These are phyloP conservation scores for Branchinecta lindahli DNA, from an alignment of 1,140 invertebrate genomes.

Conservation along the genomic window DNA sequence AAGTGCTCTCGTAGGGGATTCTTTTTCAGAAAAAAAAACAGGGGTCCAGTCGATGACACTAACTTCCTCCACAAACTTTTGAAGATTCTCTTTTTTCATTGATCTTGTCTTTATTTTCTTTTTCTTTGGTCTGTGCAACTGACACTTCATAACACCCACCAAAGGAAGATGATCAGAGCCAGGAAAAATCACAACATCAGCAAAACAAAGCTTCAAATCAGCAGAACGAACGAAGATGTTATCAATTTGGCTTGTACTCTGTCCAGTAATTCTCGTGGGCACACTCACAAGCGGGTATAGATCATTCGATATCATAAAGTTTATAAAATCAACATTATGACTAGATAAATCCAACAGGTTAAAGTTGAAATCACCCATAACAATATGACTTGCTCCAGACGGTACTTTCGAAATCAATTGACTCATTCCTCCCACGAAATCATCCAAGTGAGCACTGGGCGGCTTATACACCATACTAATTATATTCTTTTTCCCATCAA, in stretches of 20 bases:
- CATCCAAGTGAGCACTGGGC: conserved; percentile 7
- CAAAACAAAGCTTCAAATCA: not conserved
- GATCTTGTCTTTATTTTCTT: not conserved
- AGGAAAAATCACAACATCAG: not conserved
- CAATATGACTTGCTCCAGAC: conserved; percentile 6
- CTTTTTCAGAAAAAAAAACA: conserved; percentile 1
- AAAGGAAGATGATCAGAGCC: not conserved
- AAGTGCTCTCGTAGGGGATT: conserved; percentile 4
- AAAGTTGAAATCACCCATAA: not conserved
- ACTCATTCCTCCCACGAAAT: conserved; percentile 3
- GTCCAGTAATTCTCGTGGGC: not conserved
- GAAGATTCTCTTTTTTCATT: conserved; percentile 6
- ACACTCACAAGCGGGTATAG: not conserved
- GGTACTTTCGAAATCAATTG: not conserved
- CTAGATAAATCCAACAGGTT: not conserved
- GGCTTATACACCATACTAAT: conserved; percentile 10
- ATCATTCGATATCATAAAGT: conserved; percentile 9
- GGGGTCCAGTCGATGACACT: not conserved
- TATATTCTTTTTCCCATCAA: conserved; percentile 9
- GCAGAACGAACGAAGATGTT: not conserved
- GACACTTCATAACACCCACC: not conserved
- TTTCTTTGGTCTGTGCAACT: conserved; percentile 1
- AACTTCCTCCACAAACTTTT: not conserved
- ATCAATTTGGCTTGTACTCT: not conserved
- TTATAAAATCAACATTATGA: not conserved